phyloP scores from a whole-genome alignment of 2,888 invertebrate species.

The Thumatha senex region DNA sequence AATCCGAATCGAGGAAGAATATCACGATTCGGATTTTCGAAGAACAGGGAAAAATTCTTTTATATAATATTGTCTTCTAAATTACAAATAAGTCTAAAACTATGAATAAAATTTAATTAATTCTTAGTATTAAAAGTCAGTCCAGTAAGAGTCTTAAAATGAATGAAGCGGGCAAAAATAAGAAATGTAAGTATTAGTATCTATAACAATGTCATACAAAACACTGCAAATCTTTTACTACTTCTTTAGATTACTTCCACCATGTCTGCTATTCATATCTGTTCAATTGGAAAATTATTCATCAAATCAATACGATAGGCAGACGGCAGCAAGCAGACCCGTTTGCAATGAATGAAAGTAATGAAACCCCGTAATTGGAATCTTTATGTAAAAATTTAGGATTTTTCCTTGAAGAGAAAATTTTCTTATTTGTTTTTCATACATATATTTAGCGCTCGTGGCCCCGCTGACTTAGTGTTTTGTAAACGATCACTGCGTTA shows the following conservation, averaged over 20 bases:
- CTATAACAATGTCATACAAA: conserved; percentile 2
- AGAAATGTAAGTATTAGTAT: background rate
- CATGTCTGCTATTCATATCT: conserved; percentile 39
- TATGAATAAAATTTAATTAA: too few species aligned
- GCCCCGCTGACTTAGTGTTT: too few species aligned
- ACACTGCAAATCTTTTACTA: conserved; percentile 9
- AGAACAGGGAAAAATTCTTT: too few species aligned
- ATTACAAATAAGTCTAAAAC: too few species aligned
- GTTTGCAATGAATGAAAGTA: conserved; percentile 45
- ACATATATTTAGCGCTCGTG: too few species aligned
- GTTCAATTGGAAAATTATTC: conserved; percentile 67
- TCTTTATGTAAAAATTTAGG: conserved; percentile 37
- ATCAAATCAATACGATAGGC: conserved; percentile 59
- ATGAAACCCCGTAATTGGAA: conserved; percentile 64
- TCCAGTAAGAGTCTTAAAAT: background rate
- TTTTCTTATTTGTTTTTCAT: conserved; percentile 22
- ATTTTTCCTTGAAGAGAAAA: conserved; percentile 13
- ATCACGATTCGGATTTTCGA: too few species aligned
- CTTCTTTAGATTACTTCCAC: conserved; percentile 34
- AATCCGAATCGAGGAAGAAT: too few species aligned
- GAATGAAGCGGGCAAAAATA: conserved; percentile 1
- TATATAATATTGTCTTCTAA: too few species aligned
- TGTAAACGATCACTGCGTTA: conserved; percentile 6
- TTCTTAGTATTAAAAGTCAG: too few species aligned
- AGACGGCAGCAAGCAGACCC: conserved; percentile 33